Evolutionary conservation across 2,888 invertebrate genomes (phyloP).

Genomic region (Hirtodrosophila histrioides): DNA sequence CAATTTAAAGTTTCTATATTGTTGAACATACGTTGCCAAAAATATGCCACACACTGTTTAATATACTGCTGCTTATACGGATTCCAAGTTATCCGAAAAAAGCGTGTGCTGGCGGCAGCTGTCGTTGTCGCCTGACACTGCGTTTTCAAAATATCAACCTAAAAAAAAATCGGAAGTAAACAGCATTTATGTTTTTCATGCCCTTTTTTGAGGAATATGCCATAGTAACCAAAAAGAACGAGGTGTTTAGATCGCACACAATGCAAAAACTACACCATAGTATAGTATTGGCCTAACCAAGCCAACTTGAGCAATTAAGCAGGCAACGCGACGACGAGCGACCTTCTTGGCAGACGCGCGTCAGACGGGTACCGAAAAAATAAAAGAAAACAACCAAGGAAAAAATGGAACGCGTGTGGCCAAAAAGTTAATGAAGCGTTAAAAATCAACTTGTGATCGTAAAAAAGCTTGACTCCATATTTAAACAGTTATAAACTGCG

Average conservation of each 20-base stretch:
- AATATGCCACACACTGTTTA: slow-evolving; percentile 63
- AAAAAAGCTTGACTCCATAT: slow-evolving; percentile 28
- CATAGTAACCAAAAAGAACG: slow-evolving; percentile 16
- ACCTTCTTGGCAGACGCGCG: slow-evolving; percentile 65
- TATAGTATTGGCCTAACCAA: slow-evolving; percentile 7
- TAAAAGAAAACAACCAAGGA: slow-evolving; percentile 16
- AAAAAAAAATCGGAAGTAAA: slow-evolving; percentile 76
- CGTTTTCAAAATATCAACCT: slow-evolving; percentile 47
- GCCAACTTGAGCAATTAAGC: slow-evolving; percentile 58
- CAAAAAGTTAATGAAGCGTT: slow-evolving; percentile 81
- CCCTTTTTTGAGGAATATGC: slow-evolving; percentile 16
- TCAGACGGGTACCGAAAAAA: slow-evolving; percentile 53
- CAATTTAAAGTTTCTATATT: slow-evolving; percentile 33
- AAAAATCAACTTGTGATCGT: slow-evolving; percentile 67
- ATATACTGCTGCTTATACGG: slow-evolving; percentile 63
- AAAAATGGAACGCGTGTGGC: slow-evolving; percentile 80
- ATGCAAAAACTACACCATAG: slow-evolving; percentile 30
- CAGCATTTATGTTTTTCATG: slow-evolving; percentile 33
- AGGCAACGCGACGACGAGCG: slow-evolving; percentile 51
- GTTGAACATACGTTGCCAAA: slow-evolving; percentile 22
- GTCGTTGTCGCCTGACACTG: slow-evolving; percentile 66
- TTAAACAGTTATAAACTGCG: slow-evolving; percentile 55
- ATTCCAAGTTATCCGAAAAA: slow-evolving; percentile 73
- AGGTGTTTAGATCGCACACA: slow-evolving; percentile 70
- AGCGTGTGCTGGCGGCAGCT: slow-evolving; percentile 66